Base-by-base conservation (phyloP, 2,797 vertebrate species). In the Limnodromus scolopaceus region DNA sequence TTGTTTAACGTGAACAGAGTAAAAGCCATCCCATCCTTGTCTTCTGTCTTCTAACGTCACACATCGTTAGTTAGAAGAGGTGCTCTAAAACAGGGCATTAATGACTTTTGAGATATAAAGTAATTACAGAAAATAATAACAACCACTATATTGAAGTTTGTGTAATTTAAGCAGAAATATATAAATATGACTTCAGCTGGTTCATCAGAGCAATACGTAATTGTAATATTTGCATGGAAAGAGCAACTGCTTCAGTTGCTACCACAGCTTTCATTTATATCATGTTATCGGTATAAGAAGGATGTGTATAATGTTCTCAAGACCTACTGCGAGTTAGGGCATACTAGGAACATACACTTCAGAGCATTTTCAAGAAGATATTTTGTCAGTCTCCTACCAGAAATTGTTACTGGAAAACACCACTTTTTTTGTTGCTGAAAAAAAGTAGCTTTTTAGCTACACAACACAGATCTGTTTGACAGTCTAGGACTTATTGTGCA, bases 281-380 rank as follows among this genome's bases (percentile, higher is more conserved):
- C 87, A 83, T n/a, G 68, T 90, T 96, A 96, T 63, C 95, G 11
- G 9, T 16, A 4, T 69, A 93, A 97, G 91, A 97, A 93, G 83
- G 81, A 93, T 89, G 43, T 69, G 64, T 23, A 32, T 48, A 88
- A 91, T 57, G 83, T 85, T 95, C 72, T 93, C 13, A 20, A 93
- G 46, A 30, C 41, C 55, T 76, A 18, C 54, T 78, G 69, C 91
- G 96, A 91, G 72, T 92, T 95, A 95, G 91, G 93, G 90, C 12
- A 71, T 68, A 74, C 65, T 66, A 85, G 46, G 54, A 96, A 79
- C 85, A 90, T 41, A 92, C 39, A 80, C 80, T 84, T 80, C n/a
- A 71, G 78, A 93, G 63, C 30, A 78, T 68, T 96, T 96, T 70
- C 38, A 90, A 86, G 55, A 96, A 95, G 79, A 51, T 77, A 46